These are phyloP conservation scores for Coranthus polyacanthus DNA, from an alignment of 2,797 vertebrate genomes.

Conservation along the genomic window DNA sequence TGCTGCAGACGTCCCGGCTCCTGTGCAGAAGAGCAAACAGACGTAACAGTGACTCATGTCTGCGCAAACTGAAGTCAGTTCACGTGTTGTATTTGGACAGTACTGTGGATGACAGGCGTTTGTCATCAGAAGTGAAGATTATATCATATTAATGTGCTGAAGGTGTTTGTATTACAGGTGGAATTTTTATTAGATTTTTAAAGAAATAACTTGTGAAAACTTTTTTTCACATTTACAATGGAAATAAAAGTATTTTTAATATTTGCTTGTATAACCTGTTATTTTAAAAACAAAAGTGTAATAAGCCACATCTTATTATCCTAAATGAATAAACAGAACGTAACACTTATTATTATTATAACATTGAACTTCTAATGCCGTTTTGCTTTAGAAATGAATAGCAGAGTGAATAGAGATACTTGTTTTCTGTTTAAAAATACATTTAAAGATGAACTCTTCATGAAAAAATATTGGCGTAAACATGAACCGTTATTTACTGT, in stretches of 20 bases:
- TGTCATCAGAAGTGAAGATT: slow-evolving; percentile 5
- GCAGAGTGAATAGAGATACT: not conserved
- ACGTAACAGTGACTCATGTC: not conserved
- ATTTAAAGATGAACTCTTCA: no score
- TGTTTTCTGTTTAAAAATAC: no score
- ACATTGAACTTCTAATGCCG: not conserved
- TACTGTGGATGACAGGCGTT: not conserved
- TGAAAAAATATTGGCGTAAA: no score
- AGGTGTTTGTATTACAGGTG: not conserved
- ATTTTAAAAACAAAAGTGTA: slow-evolving; percentile 21
- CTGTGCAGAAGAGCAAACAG: slow-evolving; percentile 68
- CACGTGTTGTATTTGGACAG: not conserved
- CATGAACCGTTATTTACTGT: no score
- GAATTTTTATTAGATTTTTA: no score
- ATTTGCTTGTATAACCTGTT: not conserved
- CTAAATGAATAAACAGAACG: not conserved
- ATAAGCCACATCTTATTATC: not conserved
- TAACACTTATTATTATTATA: not conserved
- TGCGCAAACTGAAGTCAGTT: not conserved
- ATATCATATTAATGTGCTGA: slow-evolving; percentile 36
- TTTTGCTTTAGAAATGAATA: not conserved
- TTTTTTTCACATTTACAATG: no score
- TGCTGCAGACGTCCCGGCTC: slow-evolving; percentile 66
- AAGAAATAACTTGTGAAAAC: no score
- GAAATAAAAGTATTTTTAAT: slow-evolving; percentile 7